These are phyloP conservation scores for Polylopha cassiicola DNA, from an alignment of 2,888 invertebrate species.

Conservation along the genomic window DNA sequence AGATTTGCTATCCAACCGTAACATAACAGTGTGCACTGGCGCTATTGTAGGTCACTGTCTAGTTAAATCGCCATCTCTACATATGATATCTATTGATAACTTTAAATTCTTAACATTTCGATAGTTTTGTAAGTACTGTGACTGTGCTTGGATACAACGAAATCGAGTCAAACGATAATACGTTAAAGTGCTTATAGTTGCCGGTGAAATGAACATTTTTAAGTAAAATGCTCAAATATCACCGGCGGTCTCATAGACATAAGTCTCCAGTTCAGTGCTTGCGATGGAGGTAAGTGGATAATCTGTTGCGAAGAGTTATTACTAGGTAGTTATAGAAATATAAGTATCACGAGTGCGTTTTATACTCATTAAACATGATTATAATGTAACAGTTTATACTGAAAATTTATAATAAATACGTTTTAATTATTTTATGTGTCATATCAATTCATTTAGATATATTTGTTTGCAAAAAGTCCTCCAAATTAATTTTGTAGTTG, in stretches of 20 bases:
- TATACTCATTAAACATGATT: too few species aligned
- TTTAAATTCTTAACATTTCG: conserved; percentile 19
- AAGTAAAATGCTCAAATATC: conserved; percentile 75
- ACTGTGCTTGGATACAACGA: conserved; percentile 1
- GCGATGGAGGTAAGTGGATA: conserved; percentile 65
- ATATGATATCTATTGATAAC: conserved; percentile 8
- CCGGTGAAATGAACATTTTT: conserved; percentile 73
- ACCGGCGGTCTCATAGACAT: conserved; percentile 72
- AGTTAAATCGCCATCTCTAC: conserved; percentile 31
- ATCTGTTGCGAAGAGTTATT: too few species aligned
- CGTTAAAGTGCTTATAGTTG: conserved; percentile 33
- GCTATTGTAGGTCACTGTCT: conserved; percentile 38
- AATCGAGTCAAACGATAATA: conserved; percentile 25
- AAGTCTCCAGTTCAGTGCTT: conserved; percentile 72
- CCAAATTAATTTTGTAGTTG: too few species aligned
- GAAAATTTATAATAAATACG: too few species aligned
- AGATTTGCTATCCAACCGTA: conserved; percentile 45
- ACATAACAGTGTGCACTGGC: conserved; percentile 47
- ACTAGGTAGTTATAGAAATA: too few species aligned
- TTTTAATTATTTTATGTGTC: too few species aligned
- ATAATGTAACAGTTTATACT: too few species aligned
- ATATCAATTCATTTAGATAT: too few species aligned
- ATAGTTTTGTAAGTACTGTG: conserved; percentile 1
- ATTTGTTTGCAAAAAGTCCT: too few species aligned
- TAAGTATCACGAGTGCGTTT: too few species aligned